A percentile compares a stretch with the other conserved stretches of the same genome.
Evolutionary conservation across 2,888 invertebrate genomes (phyloP).

Genomic region (Chymomyza caudatula): DNA sequence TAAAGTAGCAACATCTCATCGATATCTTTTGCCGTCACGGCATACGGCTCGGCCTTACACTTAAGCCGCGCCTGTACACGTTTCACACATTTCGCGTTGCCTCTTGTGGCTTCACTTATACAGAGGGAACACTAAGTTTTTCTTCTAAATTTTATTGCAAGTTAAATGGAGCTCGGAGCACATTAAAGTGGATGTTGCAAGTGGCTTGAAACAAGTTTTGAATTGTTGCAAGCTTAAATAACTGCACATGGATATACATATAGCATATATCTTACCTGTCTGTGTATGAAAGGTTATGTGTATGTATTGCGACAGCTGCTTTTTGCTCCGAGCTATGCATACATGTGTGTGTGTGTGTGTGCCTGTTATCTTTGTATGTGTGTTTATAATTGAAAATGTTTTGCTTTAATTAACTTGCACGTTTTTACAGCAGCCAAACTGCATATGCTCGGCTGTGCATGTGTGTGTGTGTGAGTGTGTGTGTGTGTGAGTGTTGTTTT

Average conservation of each 20-base stretch:
- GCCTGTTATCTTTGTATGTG: constrained; percentile 21
- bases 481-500: neutral
- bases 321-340: constrained; percentile 18
- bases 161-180: no score
- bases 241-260: neutral
- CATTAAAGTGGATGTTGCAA: no score
- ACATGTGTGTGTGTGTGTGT: constrained; percentile 13
- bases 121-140: no score
- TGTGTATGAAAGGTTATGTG: no score
- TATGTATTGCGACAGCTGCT: constrained; percentile 24
- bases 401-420: constrained; percentile 73
- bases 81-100: no score
- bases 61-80: no score
- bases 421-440: constrained; percentile 39
- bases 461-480: neutral
- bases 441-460: constrained; percentile 12
- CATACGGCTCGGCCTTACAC: no score
- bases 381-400: constrained; percentile 72
- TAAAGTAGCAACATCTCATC: no score
- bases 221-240: constrained; percentile 33
- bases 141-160: no score
- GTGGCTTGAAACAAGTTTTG: no score
- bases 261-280: neutral
- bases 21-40: no score
- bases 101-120: no score